Evolutionary conservation across 2,797 vertebrate genomes (phyloP), one percentile per base, ranked within the genome.

Genomic region (Urosaurus nigricauda): DNA sequence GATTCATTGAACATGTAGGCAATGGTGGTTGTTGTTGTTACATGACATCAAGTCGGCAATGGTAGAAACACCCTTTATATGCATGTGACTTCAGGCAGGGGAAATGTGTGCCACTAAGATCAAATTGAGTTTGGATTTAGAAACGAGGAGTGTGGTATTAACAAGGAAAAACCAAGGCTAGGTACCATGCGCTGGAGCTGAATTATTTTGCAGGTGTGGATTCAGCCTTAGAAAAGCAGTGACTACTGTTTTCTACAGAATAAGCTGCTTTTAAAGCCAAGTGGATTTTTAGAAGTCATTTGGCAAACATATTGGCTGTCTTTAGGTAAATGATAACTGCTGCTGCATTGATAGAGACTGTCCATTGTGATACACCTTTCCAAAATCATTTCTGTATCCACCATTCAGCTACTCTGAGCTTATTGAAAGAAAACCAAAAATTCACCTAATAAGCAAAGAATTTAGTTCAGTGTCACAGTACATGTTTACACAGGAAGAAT

Each of bases 401-500:
- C 19, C 47, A 26, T 24, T 88, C 40, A 77, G 56, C 11, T n/a
- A 63, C 32, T 74, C 53, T 43, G 53, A 43, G 53, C 3, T n/a
- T 21, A 6, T 56, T 60, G 79, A 29, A 87, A 73, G 56, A 81
- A 82, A 56, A 80, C 9, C 35, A 81, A 60, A 17, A 71, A 83
- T 82, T 26, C 11, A 51, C 26, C 35, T 32, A 51, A 75, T 63
- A 63, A 65, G 73, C 29, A 47, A 87, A 81, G 37, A 74, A 35
- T 75, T 9, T 63, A 47, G 63, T 82, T 47, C 79, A 87, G 26
- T 74, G 56, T 58, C 43, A 60, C 19, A 83, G 26, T 24, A 19
- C 82, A 3, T 79, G 81, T 87, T 93, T 92, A 32, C 65, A 90
- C 43, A 29, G 80, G 78, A 91, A 91, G 58, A 92, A 80, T 85